These are phyloP conservation scores for Colistium nudipinnis DNA, from an alignment of 2,113 vertebrate species.

Conservation along the genomic window DNA sequence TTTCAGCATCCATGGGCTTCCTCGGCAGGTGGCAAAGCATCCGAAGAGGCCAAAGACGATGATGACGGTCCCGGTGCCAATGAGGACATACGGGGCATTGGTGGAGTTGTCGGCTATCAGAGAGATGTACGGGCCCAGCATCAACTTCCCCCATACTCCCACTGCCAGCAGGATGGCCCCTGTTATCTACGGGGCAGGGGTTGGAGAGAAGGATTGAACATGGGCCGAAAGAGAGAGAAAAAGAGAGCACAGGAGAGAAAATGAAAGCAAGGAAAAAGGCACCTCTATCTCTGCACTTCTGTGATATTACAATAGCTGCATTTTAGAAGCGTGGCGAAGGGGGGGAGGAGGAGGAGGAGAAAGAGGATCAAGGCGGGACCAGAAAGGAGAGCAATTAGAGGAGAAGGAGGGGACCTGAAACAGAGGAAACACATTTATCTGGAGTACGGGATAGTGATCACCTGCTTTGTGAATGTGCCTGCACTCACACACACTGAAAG, in stretches of 20 bases:
- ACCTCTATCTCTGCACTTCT: slow-evolving; percentile 47
- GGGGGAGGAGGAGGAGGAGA: slow-evolving; percentile 25
- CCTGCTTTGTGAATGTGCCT: slow-evolving; percentile 57
- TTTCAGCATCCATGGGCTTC: slow-evolving; percentile 99
- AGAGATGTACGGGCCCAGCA: slow-evolving; percentile 96
- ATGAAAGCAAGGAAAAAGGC: slow-evolving; percentile 46
- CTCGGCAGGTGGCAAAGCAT: slow-evolving; percentile 97
- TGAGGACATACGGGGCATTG: slow-evolving; percentile 97
- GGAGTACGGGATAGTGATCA: slow-evolving; percentile 59
- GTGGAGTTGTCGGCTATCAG: slow-evolving; percentile 99
- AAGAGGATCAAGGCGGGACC: slow-evolving; percentile 69
- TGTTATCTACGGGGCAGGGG: slow-evolving; percentile 87
- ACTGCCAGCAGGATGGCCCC: slow-evolving; percentile 96
- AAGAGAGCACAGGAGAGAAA: slow-evolving; percentile 29
- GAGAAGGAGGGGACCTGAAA: slow-evolving; percentile 59
- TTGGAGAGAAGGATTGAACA: slow-evolving; percentile 26
- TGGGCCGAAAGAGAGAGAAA: not conserved
- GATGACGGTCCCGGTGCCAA: slow-evolving; percentile 96
- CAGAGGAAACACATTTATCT: slow-evolving; percentile 57
- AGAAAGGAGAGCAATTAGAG: slow-evolving; percentile 68
- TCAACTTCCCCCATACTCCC: slow-evolving; percentile 97
- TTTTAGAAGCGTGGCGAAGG: slow-evolving; percentile 22
- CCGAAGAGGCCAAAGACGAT: slow-evolving; percentile 97
- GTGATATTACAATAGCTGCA: slow-evolving; percentile 39
- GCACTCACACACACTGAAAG: slow-evolving; percentile 10